Conservation (phyloP, 2,797 vertebrate genomes). For the Ctenopoma kingsleyae region DNA sequence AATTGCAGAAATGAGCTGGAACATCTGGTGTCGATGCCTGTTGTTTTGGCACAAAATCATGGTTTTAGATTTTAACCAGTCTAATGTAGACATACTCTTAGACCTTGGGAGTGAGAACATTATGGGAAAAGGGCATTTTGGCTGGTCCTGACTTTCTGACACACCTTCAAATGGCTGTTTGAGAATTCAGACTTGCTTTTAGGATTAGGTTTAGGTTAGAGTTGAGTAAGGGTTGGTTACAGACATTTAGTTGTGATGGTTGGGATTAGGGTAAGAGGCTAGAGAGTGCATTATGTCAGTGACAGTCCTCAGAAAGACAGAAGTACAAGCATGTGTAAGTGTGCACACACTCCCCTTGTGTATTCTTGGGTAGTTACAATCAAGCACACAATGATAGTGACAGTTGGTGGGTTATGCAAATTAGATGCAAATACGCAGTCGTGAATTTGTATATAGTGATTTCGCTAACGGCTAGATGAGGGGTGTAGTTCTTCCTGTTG, state of each 20-base stretch:
- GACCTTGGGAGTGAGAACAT: background rate
- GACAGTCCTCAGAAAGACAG: conserved; percentile 10
- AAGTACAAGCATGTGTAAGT: conserved; percentile 13
- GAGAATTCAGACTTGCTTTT: background rate
- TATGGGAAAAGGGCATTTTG: background rate
- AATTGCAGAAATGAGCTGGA: background rate
- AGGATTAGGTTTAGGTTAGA: background rate
- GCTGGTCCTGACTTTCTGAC: background rate
- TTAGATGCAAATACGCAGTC: conserved; percentile 73
- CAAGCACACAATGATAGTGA: conserved; percentile 65
- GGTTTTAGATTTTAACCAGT: background rate
- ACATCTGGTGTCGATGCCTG: background rate
- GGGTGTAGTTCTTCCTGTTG: conserved; percentile 52
- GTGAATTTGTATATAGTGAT: conserved; percentile 77
- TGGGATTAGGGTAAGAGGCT: too few relatives aligned
- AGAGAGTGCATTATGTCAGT: background rate
- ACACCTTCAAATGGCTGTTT: background rate
- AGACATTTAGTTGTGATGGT: too few relatives aligned
- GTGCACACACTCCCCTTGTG: conserved; percentile 45
- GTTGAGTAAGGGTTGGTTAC: background rate
- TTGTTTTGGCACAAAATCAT: background rate
- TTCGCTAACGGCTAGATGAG: conserved; percentile 74
- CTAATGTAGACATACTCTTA: background rate
- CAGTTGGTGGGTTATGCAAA: conserved; percentile 85
- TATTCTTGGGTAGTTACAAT: conserved; percentile 67